Evolutionary conservation across 2,113 vertebrate genomes (phyloP), one percentile per base, ranked within the genome.

Genomic region (Labeo rohita): DNA sequence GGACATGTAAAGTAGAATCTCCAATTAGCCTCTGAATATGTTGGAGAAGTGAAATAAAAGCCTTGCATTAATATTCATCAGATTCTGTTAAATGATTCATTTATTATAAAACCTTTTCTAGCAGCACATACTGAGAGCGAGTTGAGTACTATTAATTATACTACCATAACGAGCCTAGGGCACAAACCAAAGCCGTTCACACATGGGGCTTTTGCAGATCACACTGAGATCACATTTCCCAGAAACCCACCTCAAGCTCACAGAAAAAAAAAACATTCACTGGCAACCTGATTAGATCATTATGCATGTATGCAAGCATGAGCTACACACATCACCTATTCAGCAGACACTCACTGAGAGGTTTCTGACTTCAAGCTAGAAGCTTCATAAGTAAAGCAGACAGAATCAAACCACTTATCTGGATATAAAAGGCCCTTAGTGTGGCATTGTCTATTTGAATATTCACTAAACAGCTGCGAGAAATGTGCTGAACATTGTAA

Each of bases 91-190:
- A 90, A 92, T 93, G 87, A 94, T 92, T 93, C 87, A 93, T 92
- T 91, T 93, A 92, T 94, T 92, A 90, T 90, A 90, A 91, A 87
- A 84, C 84, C 82, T 73, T 89, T 92, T 92, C 84, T 86, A 91
- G 88, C 83, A 79, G 75, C 23, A 61, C 83, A 90, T 88, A 90
- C 87, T 88, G 83, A 91, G 89, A 92, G 91, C 88, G 54, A 90
- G 84, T 88, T 84, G 92, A 91, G 87, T 90, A 66, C 90, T 91
- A 92, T 93, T 94, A 94, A 94, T 94, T 93, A 94, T 92, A 93
- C 88, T 49, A 91, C 93, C 90, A 92, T 92, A 94, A 93, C 91
- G 89, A 94, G 91, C 88, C 88, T 79, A 86, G 88, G 85, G 90
- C 39, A 34, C 85, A 92, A 90, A 92, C 83, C 56, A 74, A 91